A percentile compares a stretch with the other conserved stretches of the same genome.
phyloP scores from a whole-genome alignment of 2,888 invertebrate species.

The Hypomecis punctinalis region DNA sequence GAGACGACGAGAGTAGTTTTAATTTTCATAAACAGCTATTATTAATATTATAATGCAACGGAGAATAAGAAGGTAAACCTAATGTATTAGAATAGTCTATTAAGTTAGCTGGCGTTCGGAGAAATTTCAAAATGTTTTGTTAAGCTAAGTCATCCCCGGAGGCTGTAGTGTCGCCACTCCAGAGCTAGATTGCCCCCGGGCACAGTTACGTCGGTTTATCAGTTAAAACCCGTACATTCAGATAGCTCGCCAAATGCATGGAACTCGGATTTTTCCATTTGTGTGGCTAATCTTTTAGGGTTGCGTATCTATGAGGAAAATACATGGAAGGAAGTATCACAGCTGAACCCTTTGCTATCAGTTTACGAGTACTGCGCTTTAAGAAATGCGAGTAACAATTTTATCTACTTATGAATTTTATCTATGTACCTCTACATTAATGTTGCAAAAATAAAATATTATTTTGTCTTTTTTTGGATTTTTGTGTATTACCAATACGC shows the following conservation, averaged over 20 bases:
- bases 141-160: slow-evolving; percentile 44
- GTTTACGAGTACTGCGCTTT: slow-evolving; percentile 11
- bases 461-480: too few relatives aligned
- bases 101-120: background rate
- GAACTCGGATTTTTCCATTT: slow-evolving; percentile 42
- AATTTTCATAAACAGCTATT: background rate
- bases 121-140: too few relatives aligned
- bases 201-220: slow-evolving; percentile 56
- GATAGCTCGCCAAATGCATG: slow-evolving; percentile 46
- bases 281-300: slow-evolving; percentile 40
- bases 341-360: slow-evolving; percentile 28
- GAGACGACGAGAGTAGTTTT: background rate
- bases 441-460: too few relatives aligned
- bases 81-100: slow-evolving; percentile 9
- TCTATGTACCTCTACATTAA: background rate
- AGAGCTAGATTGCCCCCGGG: slow-evolving; percentile 58
- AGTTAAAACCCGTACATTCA: slow-evolving; percentile 51
- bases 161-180: slow-evolving; percentile 50
- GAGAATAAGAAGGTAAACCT: slow-evolving; percentile 1
- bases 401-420: background rate
- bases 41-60: background rate
- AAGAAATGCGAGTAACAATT: slow-evolving; percentile 8
- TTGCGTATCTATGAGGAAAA: slow-evolving; percentile 45
- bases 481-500: too few relatives aligned
- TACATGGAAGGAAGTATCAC: slow-evolving; percentile 36